Percentiles rank a stretch among this genome's conserved stretches.
phyloP scores from a whole-genome alignment of 2,888 invertebrate genomes.

The Phaedon cochleariae region DNA sequence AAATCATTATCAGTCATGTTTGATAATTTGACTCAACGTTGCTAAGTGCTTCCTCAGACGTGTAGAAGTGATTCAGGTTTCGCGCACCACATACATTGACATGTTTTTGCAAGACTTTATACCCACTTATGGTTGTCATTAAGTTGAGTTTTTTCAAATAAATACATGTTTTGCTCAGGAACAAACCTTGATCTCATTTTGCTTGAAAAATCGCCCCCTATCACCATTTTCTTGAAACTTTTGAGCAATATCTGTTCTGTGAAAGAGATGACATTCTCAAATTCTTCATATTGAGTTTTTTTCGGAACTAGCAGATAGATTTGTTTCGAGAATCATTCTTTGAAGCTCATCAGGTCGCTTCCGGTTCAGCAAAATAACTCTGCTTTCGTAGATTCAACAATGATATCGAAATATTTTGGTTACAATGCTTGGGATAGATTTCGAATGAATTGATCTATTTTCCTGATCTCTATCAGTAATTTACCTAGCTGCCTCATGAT shows the following conservation, averaged over 20 bases:
- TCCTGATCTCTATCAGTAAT: too few species aligned
- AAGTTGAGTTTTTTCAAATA: conserved; percentile 35
- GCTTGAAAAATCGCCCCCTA: conserved; percentile 3
- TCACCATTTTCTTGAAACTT: conserved; percentile 20
- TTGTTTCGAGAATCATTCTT: conserved; percentile 24
- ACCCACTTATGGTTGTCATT: conserved; percentile 35
- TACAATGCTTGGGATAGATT: too few species aligned
- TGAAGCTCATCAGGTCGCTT: conserved; percentile 43
- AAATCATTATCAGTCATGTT: conserved; percentile 39
- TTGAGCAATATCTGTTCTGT: conserved; percentile 25
- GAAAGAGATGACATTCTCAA: conserved; percentile 15
- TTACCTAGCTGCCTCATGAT: too few species aligned
- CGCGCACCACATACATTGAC: conserved; percentile 36
- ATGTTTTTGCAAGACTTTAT: conserved; percentile 40
- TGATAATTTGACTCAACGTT: conserved; percentile 40
- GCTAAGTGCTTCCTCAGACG: conserved; percentile 40
- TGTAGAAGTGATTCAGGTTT: conserved; percentile 39
- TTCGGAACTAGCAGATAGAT: background rate
- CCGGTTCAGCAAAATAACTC: conserved; percentile 42
- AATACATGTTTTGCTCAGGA: conserved; percentile 29
- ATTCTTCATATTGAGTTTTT: conserved; percentile 32
- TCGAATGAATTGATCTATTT: too few species aligned
- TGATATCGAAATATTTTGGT: too few species aligned
- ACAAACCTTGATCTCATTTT: conserved; percentile 22
- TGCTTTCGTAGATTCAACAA: too few species aligned